A percentile compares a stretch with the other conserved stretches of the same genome.
These are phyloP conservation scores for Galemys pyrenaicus DNA, from an alignment of 2,113 vertebrate species.

Conservation along the genomic window DNA sequence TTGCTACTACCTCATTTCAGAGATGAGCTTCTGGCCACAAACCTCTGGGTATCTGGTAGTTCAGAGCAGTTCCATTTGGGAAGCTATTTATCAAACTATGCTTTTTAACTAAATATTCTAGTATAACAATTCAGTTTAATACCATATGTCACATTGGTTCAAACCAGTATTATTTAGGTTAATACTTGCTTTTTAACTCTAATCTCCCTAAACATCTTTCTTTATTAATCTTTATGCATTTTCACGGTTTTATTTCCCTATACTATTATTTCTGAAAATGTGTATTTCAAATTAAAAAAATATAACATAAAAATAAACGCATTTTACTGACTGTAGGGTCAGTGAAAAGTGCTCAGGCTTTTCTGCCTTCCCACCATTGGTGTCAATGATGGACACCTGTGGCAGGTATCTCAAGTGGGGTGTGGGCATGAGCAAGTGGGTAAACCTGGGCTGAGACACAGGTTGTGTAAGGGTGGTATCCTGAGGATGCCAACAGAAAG, in stretches of 20 bases:
- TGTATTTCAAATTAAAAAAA: neutral
- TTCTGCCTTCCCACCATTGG: too few species aligned
- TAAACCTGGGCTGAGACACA: too few species aligned
- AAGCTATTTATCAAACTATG: neutral
- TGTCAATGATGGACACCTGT: too few species aligned
- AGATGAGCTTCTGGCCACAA: neutral
- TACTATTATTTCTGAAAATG: neutral
- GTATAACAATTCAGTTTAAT: constrained; percentile 1
- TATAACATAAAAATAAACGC: neutral
- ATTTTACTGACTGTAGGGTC: too few species aligned
- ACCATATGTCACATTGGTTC: neutral
- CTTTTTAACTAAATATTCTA: neutral
- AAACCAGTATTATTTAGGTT: neutral
- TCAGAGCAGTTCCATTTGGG: neutral
- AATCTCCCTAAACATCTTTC: neutral
- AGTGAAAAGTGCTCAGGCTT: too few species aligned
- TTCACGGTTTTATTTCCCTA: neutral
- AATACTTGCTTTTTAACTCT: neutral
- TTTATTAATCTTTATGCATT: neutral
- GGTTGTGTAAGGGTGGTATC: too few species aligned
- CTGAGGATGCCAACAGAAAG: too few species aligned
- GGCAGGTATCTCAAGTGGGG: too few species aligned
- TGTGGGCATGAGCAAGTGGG: too few species aligned
- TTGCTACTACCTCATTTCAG: neutral
- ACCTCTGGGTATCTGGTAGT: neutral